phyloP scores from a whole-genome alignment of 2,113 vertebrate genomes.

The Boulengeromyrus knoepffleri region DNA sequence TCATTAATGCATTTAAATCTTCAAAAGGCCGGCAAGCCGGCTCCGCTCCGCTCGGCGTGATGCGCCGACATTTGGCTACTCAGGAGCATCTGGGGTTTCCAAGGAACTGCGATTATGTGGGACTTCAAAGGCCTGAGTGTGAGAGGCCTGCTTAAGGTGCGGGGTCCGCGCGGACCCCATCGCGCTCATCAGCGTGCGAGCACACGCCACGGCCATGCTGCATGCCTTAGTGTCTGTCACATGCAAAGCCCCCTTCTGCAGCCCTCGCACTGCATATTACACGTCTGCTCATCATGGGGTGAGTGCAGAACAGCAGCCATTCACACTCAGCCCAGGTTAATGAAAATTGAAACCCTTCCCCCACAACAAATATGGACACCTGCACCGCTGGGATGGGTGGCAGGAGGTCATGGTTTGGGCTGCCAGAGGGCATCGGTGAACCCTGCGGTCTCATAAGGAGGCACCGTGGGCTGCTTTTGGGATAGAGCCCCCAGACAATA shows the following conservation, averaged over 20 bases:
- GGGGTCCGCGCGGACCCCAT: background rate
- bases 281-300: constrained; percentile 41
- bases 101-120: constrained; percentile 33
- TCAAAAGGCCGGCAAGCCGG: constrained; percentile 47
- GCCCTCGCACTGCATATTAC: constrained; percentile 23
- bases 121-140: background rate
- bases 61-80: constrained; percentile 44
- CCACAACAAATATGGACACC: constrained; percentile 27
- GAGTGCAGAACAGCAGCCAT: constrained; percentile 37
- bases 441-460: background rate
- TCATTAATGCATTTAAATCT: constrained; percentile 68
- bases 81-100: constrained; percentile 40
- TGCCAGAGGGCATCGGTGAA: background rate
- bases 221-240: background rate
- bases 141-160: constrained; percentile 43
- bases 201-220: background rate
- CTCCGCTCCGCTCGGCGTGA: constrained; percentile 18
- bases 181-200: background rate
- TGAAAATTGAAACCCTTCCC: constrained; percentile 28
- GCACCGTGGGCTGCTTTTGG: background rate
- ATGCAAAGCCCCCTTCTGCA: constrained; percentile 32
- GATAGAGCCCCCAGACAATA: background rate
- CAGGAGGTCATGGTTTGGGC: background rate
- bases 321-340: constrained; percentile 25
- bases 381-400: background rate